Conservation (phyloP, 2,888 invertebrate species). For the Drosophila neotestacea region DNA sequence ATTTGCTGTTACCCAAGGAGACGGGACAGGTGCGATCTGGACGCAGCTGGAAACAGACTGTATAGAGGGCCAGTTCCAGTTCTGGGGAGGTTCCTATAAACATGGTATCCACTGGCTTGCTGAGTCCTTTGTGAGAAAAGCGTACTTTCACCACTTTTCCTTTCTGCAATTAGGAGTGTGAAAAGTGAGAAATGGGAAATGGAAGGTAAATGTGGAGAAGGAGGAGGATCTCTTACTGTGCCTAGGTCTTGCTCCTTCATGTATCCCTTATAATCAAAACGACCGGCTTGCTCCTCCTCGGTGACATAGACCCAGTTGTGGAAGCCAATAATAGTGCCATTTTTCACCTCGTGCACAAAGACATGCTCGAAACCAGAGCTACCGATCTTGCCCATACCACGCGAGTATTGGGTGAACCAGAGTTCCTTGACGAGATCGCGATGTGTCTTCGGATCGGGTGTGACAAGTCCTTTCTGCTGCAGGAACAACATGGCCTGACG, state of each 20-base stretch:
- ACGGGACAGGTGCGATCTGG: slow-evolving; percentile 91
- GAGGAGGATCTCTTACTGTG: slow-evolving; percentile 86
- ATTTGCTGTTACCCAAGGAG: slow-evolving; percentile 89
- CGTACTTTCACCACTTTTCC: slow-evolving; percentile 91
- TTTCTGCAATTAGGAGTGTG: slow-evolving; percentile 87
- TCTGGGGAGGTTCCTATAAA: slow-evolving; percentile 96
- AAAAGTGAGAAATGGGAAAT: background rate
- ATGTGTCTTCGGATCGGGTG: slow-evolving; percentile 89
- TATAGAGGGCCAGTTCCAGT: slow-evolving; percentile 95
- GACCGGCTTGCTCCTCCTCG: slow-evolving; percentile 90
- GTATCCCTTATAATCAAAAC: slow-evolving; percentile 92
- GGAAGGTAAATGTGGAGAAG: background rate
- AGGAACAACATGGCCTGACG: slow-evolving; percentile 87
- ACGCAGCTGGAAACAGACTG: slow-evolving; percentile 93
- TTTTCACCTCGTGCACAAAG: slow-evolving; percentile 94
- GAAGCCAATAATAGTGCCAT: slow-evolving; percentile 91
- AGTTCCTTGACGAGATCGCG: slow-evolving; percentile 90
- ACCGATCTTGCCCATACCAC: slow-evolving; percentile 91
- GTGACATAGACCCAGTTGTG: slow-evolving; percentile 97
- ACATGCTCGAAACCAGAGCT: slow-evolving; percentile 97
- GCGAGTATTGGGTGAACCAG: slow-evolving; percentile 93
- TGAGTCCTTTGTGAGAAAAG: slow-evolving; percentile 89
- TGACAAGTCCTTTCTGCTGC: slow-evolving; percentile 88
- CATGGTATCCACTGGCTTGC: slow-evolving; percentile 92
- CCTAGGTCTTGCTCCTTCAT: slow-evolving; percentile 90